These are phyloP conservation scores for Neodiprion lecontei DNA, from an alignment of 1,140 invertebrate genomes.

Conservation along the genomic window DNA sequence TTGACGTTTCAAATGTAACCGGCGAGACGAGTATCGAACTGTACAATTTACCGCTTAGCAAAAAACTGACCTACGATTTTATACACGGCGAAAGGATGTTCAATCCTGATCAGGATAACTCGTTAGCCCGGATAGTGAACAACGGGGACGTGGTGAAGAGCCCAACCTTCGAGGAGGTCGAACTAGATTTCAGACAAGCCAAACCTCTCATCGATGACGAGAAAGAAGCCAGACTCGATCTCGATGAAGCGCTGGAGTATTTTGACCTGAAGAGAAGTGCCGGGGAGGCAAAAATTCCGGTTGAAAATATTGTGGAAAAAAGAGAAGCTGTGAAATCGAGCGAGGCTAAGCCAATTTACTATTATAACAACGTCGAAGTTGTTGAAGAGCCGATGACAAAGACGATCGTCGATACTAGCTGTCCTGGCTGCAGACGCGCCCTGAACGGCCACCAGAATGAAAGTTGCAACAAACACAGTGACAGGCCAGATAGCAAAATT, in stretches of 20 bases:
- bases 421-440: slow-evolving; percentile 46
- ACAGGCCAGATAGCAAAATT: slow-evolving; percentile 4
- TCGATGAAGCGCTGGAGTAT: slow-evolving; percentile 42
- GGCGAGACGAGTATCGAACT: slow-evolving; percentile 42
- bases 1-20: slow-evolving; percentile 31
- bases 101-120: slow-evolving; percentile 49
- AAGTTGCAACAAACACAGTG: slow-evolving; percentile 19
- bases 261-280: slow-evolving; percentile 39
- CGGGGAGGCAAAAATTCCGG: slow-evolving; percentile 25
- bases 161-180: slow-evolving; percentile 41
- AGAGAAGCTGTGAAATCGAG: background rate
- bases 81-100: slow-evolving; percentile 48
- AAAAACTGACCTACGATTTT: slow-evolving; percentile 45
- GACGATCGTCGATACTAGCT: slow-evolving; percentile 41
- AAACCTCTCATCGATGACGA: slow-evolving; percentile 25
- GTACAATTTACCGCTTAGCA: slow-evolving; percentile 51
- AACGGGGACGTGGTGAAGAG: slow-evolving; percentile 48
- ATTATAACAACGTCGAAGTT: slow-evolving; percentile 31
- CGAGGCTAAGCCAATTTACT: background rate
- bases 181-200: slow-evolving; percentile 45
- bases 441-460: slow-evolving; percentile 33
- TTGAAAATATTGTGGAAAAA: slow-evolving; percentile 11
- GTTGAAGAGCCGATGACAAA: slow-evolving; percentile 52
- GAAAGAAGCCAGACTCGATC: slow-evolving; percentile 26
- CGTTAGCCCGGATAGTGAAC: slow-evolving; percentile 50